Conservation (phyloP, 2,113 vertebrate species). For the Pseudonaja textilis region DNA sequence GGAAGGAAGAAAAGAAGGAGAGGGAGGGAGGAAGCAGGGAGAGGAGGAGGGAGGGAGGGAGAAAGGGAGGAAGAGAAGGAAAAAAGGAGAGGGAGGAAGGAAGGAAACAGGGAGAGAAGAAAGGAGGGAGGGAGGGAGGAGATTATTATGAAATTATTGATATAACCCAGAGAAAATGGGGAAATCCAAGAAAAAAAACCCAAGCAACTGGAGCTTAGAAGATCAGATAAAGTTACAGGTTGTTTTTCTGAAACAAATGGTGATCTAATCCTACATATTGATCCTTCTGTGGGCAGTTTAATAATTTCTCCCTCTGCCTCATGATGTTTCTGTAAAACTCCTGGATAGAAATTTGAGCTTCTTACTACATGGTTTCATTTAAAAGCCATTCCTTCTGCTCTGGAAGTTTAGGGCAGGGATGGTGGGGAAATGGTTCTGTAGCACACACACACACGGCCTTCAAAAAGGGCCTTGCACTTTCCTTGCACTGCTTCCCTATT, state of each 20-base stretch:
- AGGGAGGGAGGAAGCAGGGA: not conserved
- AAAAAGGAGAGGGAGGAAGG: too few relatives aligned
- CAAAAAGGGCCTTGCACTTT: not conserved
- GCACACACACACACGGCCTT: too few relatives aligned
- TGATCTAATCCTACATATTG: conserved; percentile 17
- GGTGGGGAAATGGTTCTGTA: conserved; percentile 7
- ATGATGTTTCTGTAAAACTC: not conserved
- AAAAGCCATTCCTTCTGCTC: not conserved
- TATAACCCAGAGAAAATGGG: conserved; percentile 13
- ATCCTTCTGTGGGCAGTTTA: not conserved
- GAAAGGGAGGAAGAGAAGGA: not conserved
- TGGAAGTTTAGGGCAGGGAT: not conserved
- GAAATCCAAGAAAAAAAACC: not conserved
- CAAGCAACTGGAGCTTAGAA: not conserved
- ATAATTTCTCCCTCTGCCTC: not conserved
- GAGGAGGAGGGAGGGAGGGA: too few relatives aligned
- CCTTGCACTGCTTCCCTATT: conserved; percentile 29
- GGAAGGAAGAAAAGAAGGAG: too few relatives aligned
- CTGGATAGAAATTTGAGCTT: conserved; percentile 12
- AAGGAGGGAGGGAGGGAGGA: not conserved
- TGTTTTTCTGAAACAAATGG: conserved; percentile 22
- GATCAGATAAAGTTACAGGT: not conserved
- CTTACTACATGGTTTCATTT: not conserved
- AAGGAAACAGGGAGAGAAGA: too few relatives aligned
- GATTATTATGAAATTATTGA: not conserved